Conservation (phyloP, 1,140 invertebrate species). For the Saxidomus purpurata region DNA sequence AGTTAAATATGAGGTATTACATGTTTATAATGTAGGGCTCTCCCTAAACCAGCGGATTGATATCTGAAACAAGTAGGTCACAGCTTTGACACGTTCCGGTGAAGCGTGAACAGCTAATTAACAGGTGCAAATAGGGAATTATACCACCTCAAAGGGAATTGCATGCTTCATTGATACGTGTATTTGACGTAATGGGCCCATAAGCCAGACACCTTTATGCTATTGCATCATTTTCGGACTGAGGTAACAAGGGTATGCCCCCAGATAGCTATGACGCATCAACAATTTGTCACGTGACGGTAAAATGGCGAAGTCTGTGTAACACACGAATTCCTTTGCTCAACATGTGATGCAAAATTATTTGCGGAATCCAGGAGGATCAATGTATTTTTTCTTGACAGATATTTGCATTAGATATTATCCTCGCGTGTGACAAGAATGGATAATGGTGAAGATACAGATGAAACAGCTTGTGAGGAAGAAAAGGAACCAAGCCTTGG, state of each 20-base stretch:
- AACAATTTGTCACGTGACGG: slow-evolving; percentile 44
- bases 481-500: slow-evolving; percentile 39
- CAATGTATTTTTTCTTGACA: neutral
- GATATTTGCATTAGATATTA: slow-evolving; percentile 24
- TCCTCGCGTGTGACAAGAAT: neutral
- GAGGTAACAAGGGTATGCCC: neutral
- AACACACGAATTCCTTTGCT: slow-evolving; percentile 46
- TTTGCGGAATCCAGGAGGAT: neutral
- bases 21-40: too few species aligned
- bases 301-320: slow-evolving; percentile 53
- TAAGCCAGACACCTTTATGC: neutral
- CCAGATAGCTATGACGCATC: slow-evolving; percentile 49
- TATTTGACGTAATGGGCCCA: neutral
- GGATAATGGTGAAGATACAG: slow-evolving; percentile 24
- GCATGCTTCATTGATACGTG: neutral
- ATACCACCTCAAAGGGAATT: neutral
- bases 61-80: slow-evolving; percentile 25
- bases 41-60: neutral
- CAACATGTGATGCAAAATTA: slow-evolving; percentile 54
- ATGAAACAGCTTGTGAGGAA: slow-evolving; percentile 15
- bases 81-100: slow-evolving; percentile 14
- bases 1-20: too few species aligned
- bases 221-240: neutral
- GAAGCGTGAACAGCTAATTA: slow-evolving; percentile 29
- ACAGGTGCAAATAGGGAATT: neutral